Base-by-base conservation (phyloP, 2,113 vertebrate genomes). In the Myanophis thanlyinensis region DNA sequence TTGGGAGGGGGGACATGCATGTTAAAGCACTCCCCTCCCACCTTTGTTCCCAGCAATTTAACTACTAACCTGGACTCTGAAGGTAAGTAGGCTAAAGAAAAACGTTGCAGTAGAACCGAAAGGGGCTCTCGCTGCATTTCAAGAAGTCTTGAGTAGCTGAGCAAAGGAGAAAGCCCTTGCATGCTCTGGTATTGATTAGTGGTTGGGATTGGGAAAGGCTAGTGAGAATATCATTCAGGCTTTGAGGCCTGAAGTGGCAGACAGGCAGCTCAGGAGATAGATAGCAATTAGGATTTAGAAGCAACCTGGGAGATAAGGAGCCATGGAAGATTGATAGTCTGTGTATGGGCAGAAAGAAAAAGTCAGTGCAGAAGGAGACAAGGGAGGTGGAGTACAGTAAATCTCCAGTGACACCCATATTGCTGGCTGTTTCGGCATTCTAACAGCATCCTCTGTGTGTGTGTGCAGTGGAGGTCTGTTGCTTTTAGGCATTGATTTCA, bases 281-380 rank as follows among this genome's bases (percentile, higher is more conserved):
- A 97, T 95, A 93, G 95, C 95, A 96, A 96, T 96, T 96, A 97
- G 97, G 95, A 95, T 96, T 95, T 95, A 89, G 97, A 96, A 96
- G 94, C 96, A 96, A 93, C 89, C 95, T 89, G 95, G 93, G 96
- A 96, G 96, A 97, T 96, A 97, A 96, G 96, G 95, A 97, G 95
- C 95, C 96, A 94, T 94, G 5, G 95, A 97, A 96, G 95, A 97
- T 97, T 97, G 97, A 97, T 95, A 95, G 96, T 91, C 94, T 96
- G 95, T 97, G 22, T 96, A 95, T 96, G 95, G 95, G 96, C 96
- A 96, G 96, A 93, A 96, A 95, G 97, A 95, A 96, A 93, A 93
- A 95, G 92, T 27, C 54, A 95, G 94, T 95, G 94, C 87, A 89
- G 73, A 92, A 94, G 93, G 94, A 96, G 96, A 92, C 52, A 95